Percentiles rank a stretch among this genome's conserved stretches.
Conservation (phyloP, 2,888 invertebrate genomes). For the Muschampia staudingeri region DNA sequence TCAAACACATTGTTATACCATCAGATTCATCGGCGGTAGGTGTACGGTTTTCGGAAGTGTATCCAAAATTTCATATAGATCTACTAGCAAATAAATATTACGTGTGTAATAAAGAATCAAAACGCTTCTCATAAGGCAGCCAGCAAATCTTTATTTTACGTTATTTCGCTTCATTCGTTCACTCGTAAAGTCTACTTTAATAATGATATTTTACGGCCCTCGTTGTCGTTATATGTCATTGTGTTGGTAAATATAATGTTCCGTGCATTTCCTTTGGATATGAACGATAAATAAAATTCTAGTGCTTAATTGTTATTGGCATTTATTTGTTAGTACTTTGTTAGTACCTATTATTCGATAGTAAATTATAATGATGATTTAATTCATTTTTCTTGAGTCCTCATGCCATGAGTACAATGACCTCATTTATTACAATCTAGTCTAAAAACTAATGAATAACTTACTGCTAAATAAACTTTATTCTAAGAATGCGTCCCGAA, state of each 20-base stretch:
- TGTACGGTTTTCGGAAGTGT: no score
- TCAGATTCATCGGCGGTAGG: no score
- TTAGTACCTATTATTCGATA: no score
- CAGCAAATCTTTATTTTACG: slow-evolving; percentile 53
- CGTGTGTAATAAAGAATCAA: slow-evolving; percentile 47
- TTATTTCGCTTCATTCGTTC: slow-evolving; percentile 53
- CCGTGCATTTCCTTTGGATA: slow-evolving; percentile 27
- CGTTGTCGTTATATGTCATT: slow-evolving; percentile 47
- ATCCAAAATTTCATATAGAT: no score
- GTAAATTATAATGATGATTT: no score
- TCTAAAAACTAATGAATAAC: no score
- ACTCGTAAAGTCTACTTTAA: slow-evolving; percentile 52
- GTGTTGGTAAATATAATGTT: slow-evolving; percentile 45
- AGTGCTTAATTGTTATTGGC: neutral
- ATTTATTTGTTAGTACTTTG: neutral
- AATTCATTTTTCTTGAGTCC: no score
- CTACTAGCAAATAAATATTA: slow-evolving; percentile 31
- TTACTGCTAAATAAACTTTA: no score
- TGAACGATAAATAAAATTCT: slow-evolving; percentile 33
- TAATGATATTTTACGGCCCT: slow-evolving; percentile 50
- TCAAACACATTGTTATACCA: no score
- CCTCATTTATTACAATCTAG: no score
- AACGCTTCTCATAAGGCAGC: slow-evolving; percentile 48
- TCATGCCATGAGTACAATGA: no score
- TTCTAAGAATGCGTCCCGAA: no score